A percentile compares a stretch with the other conserved stretches of the same genome.
Conservation (phyloP, 1,140 invertebrate species). For the Charaxes varanes region DNA sequence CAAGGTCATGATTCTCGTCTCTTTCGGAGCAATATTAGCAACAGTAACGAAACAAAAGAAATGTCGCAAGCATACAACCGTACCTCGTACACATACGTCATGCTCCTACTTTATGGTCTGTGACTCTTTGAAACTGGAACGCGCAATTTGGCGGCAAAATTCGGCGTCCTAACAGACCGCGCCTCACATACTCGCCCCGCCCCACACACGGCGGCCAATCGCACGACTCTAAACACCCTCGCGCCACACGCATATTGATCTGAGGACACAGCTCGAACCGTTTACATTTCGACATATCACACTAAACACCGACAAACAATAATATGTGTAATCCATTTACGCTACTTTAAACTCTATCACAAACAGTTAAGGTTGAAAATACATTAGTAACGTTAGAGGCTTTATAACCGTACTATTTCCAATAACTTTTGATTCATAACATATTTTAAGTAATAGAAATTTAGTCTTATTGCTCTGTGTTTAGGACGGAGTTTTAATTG, state of each 20-base stretch:
- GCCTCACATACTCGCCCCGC: conserved; percentile 64
- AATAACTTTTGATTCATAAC: conserved; percentile 48
- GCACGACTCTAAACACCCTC: conserved; percentile 56
- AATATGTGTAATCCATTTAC: conserved; percentile 38
- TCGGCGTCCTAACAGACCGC: conserved; percentile 38
- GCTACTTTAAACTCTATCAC: conserved; percentile 23
- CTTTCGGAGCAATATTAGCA: too few relatives aligned
- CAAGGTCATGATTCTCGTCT: too few relatives aligned
- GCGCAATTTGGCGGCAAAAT: conserved; percentile 61
- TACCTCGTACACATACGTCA: neutral
- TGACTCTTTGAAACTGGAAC: conserved; percentile 40
- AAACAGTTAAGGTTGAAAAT: conserved; percentile 20
- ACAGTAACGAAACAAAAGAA: too few relatives aligned
- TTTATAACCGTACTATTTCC: conserved; percentile 24
- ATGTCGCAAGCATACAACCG: too few relatives aligned
- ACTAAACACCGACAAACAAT: conserved; percentile 71
- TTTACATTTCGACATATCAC: conserved; percentile 72
- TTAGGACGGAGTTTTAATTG: neutral
- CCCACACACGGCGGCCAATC: conserved; percentile 62
- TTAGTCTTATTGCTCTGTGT: conserved; percentile 5
- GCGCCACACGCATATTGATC: conserved; percentile 71
- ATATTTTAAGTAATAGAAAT: conserved; percentile 3
- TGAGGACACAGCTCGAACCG: conserved; percentile 65
- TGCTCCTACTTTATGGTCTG: neutral
- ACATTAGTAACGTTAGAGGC: neutral